Conservation (phyloP, 2,888 invertebrate species). For the Pinctada fucata region DNA sequence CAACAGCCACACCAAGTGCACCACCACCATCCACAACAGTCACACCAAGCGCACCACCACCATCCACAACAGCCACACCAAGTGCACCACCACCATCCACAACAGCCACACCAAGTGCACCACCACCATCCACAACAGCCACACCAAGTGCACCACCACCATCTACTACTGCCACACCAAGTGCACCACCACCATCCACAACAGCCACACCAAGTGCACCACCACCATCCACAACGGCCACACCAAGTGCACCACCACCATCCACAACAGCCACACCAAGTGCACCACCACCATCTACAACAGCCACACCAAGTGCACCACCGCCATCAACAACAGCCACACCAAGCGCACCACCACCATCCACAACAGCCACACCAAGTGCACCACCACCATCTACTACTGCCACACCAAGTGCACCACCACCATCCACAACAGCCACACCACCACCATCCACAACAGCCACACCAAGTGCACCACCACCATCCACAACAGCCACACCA, state of each 20-base stretch:
- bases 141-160: too few species aligned
- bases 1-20: neutral
- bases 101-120: neutral
- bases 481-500: neutral
- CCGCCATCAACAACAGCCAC: neutral
- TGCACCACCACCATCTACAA: neutral
- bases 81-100: neutral
- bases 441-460: constrained; percentile 1
- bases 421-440: neutral
- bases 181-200: too few species aligned
- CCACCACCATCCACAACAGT: constrained; percentile 1
- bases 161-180: too few species aligned
- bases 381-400: neutral
- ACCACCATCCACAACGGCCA: too few species aligned
- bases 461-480: neutral
- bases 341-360: neutral
- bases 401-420: neutral
- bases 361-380: neutral
- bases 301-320: neutral
- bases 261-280: too few species aligned
- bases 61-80: constrained; percentile 1
- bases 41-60: neutral
- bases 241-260: too few species aligned
- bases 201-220: too few species aligned
- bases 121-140: too few species aligned